Base-by-base conservation (phyloP, 2,797 vertebrate species). In the Chelmon rostratus region DNA sequence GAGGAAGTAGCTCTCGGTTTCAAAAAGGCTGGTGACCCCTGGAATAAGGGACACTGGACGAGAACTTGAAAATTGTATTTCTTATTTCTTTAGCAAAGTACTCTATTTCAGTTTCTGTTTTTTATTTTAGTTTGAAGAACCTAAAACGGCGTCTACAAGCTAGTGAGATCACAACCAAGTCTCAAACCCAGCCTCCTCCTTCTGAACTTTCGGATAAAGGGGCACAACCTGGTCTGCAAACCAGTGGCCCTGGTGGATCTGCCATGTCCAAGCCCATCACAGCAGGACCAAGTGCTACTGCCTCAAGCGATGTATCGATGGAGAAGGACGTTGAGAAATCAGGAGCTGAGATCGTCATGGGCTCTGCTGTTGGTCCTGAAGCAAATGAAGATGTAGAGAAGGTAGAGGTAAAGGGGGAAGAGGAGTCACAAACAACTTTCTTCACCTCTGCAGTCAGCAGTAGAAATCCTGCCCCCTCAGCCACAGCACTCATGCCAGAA, bases 91-190 rank as follows among this genome's bases (percentile, higher is more conserved):
- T n/a, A n/a, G n/a, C n/a, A n/a, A n/a, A n/a, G n/a, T n/a, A n/a
- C n/a, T n/a, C n/a, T n/a, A n/a, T n/a, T n/a, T n/a, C n/a, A n/a
- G n/a, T n/a, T n/a, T n/a, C n/a, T 59, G 31, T 59, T 82, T 82
- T 18, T 47, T 56, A 35, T 46, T 76, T 78, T 25, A 92, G 92
- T 38, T 15, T 86, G 21, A 47, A 61, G 25, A 76, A 16, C 9
- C 54, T 87, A 9, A 85, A 88, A 58, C 21, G 73, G 31, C 85
- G 72, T 31, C 28, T 31, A 31, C 28, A 31, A 31, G 21, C 35
- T 13, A 46, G 10, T 5, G 58, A 72, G 9, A 46, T 21, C 5
- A 12, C 35, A 0, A 11, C 84, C 9, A 38, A 58, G 11, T 21
- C 1, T 1, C 49, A 9, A 3, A 5, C 37, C 31, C 0, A 56